A percentile compares a stretch with the other conserved stretches of the same genome.
Evolutionary conservation across 2,113 vertebrate genomes (phyloP).

Genomic region (Propithecus coquereli): DNA sequence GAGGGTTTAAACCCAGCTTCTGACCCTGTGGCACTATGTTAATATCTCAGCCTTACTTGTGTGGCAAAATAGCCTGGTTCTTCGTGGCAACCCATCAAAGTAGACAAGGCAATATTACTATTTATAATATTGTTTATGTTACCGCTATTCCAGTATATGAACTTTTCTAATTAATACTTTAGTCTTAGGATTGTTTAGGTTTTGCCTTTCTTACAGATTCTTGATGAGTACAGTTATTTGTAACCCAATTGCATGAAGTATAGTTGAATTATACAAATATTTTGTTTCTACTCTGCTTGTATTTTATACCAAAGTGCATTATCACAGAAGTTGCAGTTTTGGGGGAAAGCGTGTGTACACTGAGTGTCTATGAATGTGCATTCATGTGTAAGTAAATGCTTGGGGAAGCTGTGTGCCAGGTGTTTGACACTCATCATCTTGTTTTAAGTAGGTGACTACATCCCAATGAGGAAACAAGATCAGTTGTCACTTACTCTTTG

Average conservation of each 20-base stretch:
- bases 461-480: background rate
- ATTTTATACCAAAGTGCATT: background rate
- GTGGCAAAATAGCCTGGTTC: background rate
- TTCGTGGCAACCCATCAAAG: background rate
- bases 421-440: background rate
- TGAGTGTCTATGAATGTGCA: background rate
- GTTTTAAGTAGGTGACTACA: background rate
- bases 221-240: conserved; percentile 31
- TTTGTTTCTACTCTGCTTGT: background rate
- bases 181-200: conserved; percentile 23
- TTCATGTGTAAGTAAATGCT: background rate
- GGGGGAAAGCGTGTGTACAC: background rate
- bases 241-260: background rate
- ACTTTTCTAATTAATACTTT: background rate
- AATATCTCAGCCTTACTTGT: background rate
- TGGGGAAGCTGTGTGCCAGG: background rate
- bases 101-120: background rate
- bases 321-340: background rate
- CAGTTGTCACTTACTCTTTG: background rate
- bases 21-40: background rate
- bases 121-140: background rate
- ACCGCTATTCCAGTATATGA: background rate
- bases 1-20: background rate
- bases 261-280: background rate
- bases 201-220: conserved; percentile 37